Percentiles rank a stretch among this genome's conserved stretches.
Evolutionary conservation across 2,797 vertebrate genomes (phyloP).

Genomic region (Catamblyrhynchus diadema): DNA sequence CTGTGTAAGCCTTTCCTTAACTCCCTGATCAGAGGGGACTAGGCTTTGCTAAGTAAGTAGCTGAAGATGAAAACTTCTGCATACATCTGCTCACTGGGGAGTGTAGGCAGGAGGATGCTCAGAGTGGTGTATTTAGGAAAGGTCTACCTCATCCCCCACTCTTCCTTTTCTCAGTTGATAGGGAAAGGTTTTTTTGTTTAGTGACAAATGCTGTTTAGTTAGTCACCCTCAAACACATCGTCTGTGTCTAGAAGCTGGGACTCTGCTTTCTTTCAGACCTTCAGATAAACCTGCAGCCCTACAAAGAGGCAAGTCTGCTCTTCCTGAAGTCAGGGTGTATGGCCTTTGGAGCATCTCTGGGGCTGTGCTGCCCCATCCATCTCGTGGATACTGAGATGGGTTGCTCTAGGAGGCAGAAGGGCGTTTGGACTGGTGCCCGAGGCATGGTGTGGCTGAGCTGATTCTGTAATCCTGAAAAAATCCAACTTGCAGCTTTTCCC

Average conservation of each 20-base stretch:
- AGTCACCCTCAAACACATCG: not conserved
- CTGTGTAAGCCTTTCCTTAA: slow-evolving; percentile 52
- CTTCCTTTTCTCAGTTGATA: not conserved
- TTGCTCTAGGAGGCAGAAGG: not conserved
- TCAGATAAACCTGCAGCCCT: not conserved
- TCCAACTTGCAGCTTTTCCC: not conserved
- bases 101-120: not conserved
- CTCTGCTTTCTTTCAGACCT: not conserved
- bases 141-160: not conserved
- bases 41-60: slow-evolving; percentile 18
- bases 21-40: slow-evolving; percentile 35
- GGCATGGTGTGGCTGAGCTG: not conserved
- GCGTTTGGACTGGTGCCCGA: not conserved
- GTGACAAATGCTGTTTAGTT: not conserved
- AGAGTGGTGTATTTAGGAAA: not conserved
- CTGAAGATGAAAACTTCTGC: slow-evolving; percentile 49
- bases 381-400: rapidly evolving
- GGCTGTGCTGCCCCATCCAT: not conserved
- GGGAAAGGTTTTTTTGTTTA: not conserved
- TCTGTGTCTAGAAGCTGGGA: not conserved
- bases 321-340: not conserved
- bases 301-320: not conserved
- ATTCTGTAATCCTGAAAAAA: slow-evolving; percentile 13
- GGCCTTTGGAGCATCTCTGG: rapidly evolving
- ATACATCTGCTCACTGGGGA: not conserved